Evolutionary conservation across 1,140 invertebrate species (phyloP).

Genomic region (Halictus rubicundus): DNA sequence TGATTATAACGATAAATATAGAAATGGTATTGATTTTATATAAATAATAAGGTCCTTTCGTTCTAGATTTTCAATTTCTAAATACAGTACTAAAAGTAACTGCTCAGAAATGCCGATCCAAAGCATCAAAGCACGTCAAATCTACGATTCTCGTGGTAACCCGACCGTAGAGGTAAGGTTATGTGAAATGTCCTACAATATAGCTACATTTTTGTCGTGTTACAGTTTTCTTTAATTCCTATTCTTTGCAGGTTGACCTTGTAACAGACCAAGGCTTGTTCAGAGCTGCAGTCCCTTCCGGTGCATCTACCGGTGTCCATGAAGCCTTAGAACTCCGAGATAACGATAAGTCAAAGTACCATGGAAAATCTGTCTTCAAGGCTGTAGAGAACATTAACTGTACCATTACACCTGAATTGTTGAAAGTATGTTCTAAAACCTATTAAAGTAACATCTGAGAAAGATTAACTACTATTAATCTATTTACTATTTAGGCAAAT

Average conservation of each 20-base stretch:
- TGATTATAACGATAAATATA: neutral
- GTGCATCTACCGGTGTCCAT: constrained; percentile 98
- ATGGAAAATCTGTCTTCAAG: constrained; percentile 97
- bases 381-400: constrained; percentile 97
- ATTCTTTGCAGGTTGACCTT: constrained; percentile 76
- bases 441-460: neutral
- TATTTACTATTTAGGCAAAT: constrained; percentile 75
- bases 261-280: constrained; percentile 92
- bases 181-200: neutral
- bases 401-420: constrained; percentile 91
- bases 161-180: constrained; percentile 95
- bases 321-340: constrained; percentile 98
- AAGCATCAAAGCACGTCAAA: constrained; percentile 96
- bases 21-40: neutral
- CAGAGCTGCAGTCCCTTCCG: constrained; percentile 97
- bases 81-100: constrained; percentile 48
- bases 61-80: constrained; percentile 64
- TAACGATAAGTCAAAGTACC: constrained; percentile 92
- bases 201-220: no score
- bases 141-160: constrained; percentile 99
- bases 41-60: constrained; percentile 3
- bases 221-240: neutral
- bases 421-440: constrained; percentile 83
- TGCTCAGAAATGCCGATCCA: constrained; percentile 86
- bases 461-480: neutral